These are phyloP conservation scores for Bombycilla garrulus DNA, from an alignment of 2,113 vertebrate genomes.

Conservation along the genomic window DNA sequence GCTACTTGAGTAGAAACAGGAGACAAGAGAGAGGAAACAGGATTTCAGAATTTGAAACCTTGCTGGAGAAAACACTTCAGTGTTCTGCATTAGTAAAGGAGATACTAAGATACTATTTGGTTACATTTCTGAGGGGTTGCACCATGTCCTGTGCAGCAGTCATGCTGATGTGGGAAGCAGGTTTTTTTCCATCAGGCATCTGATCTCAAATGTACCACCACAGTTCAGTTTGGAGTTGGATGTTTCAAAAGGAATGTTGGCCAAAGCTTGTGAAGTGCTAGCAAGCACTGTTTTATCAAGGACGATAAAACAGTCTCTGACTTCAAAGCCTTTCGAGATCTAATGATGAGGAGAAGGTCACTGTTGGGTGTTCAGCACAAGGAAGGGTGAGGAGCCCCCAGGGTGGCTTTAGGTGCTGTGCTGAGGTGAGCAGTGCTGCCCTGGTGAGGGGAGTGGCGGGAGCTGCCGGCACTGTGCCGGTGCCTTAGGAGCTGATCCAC, in stretches of 20 bases:
- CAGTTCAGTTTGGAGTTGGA: not conserved
- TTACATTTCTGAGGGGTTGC: not conserved
- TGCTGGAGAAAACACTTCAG: not conserved
- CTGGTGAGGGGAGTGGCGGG: rapidly evolving
- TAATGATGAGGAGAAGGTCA: not conserved
- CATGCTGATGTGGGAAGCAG: not conserved
- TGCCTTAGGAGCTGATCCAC: rapidly evolving
- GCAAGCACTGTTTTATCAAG: no score
- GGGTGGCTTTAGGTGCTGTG: not conserved
- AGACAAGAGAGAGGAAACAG: no score
- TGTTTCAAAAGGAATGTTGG: not conserved
- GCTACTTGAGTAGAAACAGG: not conserved
- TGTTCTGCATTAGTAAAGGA: slow-evolving; percentile 8
- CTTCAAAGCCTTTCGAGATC: not conserved
- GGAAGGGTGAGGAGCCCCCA: not conserved
- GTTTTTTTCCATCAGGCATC: not conserved
- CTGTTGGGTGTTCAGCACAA: not conserved
- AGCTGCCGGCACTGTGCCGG: rapidly evolving
- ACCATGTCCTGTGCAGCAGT: not conserved
- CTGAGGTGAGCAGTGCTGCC: not conserved
- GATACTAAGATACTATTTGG: not conserved
- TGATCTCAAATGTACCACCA: not conserved
- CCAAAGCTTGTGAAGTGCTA: not conserved
- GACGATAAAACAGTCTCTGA: not conserved
- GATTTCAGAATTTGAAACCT: not conserved